Conservation (phyloP, 2,888 invertebrate genomes). For the Octonoba sinensis region DNA sequence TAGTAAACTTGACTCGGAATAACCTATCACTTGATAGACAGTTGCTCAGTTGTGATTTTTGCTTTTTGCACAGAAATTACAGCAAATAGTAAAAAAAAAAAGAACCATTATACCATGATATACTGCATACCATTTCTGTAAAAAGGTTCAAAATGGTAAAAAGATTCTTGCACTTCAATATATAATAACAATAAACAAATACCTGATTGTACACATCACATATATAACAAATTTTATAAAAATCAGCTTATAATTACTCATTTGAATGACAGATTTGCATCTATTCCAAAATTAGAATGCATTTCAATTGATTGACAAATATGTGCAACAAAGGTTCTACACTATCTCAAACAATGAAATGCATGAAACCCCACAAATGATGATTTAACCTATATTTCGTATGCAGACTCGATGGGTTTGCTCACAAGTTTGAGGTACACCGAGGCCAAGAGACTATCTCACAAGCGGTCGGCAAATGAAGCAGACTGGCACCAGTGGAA, state of each 20-base stretch:
- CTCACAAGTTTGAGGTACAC: constrained; percentile 10
- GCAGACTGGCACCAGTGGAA: constrained; percentile 15
- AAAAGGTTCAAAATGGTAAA: too few species aligned
- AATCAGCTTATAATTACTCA: constrained; percentile 10
- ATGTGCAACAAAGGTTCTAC: constrained; percentile 6
- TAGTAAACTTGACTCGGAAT: too few species aligned
- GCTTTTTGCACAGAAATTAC: too few species aligned
- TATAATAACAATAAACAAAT: constrained; percentile 9
- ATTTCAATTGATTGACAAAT: constrained; percentile 8
- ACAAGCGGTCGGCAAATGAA: background rate
- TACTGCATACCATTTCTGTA: too few species aligned
- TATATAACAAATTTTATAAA: constrained; percentile 8
- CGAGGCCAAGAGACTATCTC: constrained; percentile 1
- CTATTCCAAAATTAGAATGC: constrained; percentile 16
- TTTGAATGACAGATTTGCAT: constrained; percentile 16
- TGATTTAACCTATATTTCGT: constrained; percentile 20
- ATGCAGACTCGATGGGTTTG: constrained; percentile 13
- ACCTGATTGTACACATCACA: background rate
- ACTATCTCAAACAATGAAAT: constrained; percentile 17
- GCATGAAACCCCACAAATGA: constrained; percentile 23
- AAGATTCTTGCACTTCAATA: too few species aligned
- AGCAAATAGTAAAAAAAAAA: too few species aligned
- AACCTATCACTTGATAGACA: too few species aligned
- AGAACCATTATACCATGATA: too few species aligned
- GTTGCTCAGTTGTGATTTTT: too few species aligned